Base-by-base conservation (phyloP, 1,140 invertebrate genomes). In the Pogonognathellus flavescens region DNA sequence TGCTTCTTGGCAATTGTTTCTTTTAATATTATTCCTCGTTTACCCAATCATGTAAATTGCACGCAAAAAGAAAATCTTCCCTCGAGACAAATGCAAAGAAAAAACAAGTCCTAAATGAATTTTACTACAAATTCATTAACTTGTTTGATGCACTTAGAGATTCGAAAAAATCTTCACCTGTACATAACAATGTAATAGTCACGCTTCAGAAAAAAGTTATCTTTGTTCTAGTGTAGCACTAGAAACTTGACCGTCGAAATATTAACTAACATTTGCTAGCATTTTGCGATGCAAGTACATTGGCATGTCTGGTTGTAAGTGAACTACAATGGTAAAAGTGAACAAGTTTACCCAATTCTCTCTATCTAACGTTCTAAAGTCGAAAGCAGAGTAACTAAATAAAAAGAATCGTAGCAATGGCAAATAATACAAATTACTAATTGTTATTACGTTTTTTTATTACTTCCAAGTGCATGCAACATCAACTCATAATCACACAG, bases 51-150 rank as follows among this genome's bases (percentile, higher is more conserved):
- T 13, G 25, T 25, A 25, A 25, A 11, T n/a, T n/a, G n/a, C n/a
- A n/a, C 22, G 13, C 25, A 16, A 66, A 60, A 66, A 66, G 60
- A 66, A 66, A 25, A 25, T 66, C 20, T 66, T 9, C 62, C 62
- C 62, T 66, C 62, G 62, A 66, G 62, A 66, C 62, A 66, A 66
- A 60, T n/a, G 18, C 57, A 60, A 66, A 22, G 62, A 16, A 14
- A 62, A 3, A 66, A 66, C 62, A 14, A 66, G 62, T 66, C 9
- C 11, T 66, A 25, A 25, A 25, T 59, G 11, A 4, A 14, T 25
- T 66, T 66, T 66, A 22, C 62, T 22, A 25, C 20, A 13, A 13
- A 20, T 25, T 14, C 62, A 31, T 25, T 11, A 55, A 55, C 53
- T 55, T 55, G 11, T 11, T 14, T 55, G 53, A 16, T 11, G 16